These are phyloP conservation scores for Hanleya hanleyi DNA, from an alignment of 2,888 invertebrate species.

Conservation along the genomic window DNA sequence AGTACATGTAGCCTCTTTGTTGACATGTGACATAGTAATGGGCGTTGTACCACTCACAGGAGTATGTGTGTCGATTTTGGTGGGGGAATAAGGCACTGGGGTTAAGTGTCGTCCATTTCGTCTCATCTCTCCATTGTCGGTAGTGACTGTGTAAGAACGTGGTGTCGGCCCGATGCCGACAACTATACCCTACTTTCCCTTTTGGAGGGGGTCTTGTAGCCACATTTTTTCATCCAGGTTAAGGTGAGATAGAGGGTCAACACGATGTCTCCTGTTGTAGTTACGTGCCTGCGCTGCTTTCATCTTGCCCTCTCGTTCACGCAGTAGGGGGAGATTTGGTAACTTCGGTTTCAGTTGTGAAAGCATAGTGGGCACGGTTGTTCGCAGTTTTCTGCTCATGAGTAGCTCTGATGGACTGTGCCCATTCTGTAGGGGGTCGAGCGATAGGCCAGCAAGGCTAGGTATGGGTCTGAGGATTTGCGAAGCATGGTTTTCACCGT, in stretches of 20 bases:
- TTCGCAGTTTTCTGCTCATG: constrained; percentile 19
- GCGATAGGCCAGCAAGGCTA: constrained; percentile 30
- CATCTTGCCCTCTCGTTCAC: neutral
- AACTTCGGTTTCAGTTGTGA: neutral
- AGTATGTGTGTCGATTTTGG: too few relatives aligned
- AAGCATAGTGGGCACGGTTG: neutral
- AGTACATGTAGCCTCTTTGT: too few relatives aligned
- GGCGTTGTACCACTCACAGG: too few relatives aligned
- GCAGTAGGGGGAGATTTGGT: neutral
- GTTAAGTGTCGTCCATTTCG: neutral
- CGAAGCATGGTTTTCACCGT: constrained; percentile 28
- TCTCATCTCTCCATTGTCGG: neutral
- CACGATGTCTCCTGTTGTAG: too few relatives aligned
- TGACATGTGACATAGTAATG: too few relatives aligned
- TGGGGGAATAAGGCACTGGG: too few relatives aligned
- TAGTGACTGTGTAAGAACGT: neutral
- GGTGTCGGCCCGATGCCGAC: neutral
- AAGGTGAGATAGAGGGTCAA: too few relatives aligned
- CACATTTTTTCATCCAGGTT: too few relatives aligned
- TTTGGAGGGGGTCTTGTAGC: too few relatives aligned
- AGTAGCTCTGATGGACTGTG: constrained; percentile 33
- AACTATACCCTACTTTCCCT: too few relatives aligned
- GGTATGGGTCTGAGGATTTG: constrained; percentile 31
- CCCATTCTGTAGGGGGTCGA: constrained; percentile 23
- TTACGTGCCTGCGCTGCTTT: too few relatives aligned